Evolutionary conservation across 2,113 vertebrate species (phyloP).

Genomic region (Plecotus auritus): DNA sequence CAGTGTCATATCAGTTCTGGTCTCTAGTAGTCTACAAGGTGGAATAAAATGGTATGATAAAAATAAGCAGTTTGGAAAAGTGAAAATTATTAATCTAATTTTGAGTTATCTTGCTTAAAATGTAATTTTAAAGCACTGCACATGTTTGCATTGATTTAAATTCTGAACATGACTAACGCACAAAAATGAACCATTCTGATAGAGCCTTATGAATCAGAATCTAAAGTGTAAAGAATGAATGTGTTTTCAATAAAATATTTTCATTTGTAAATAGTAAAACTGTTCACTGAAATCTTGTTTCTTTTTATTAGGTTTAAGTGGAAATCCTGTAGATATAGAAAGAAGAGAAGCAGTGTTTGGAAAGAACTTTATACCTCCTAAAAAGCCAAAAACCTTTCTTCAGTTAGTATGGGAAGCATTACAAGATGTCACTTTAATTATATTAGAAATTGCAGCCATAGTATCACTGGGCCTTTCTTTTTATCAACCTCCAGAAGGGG

Average conservation of each 20-base stretch:
- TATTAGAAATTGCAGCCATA: slow-evolving; percentile 99
- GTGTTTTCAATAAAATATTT: slow-evolving; percentile 36
- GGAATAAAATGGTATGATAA: not conserved
- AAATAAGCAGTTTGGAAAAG: not conserved
- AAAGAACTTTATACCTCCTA: slow-evolving; percentile 98
- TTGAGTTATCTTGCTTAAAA: not conserved
- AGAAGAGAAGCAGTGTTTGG: slow-evolving; percentile 96
- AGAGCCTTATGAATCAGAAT: slow-evolving; percentile 15
- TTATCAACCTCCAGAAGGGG: slow-evolving; percentile 94
- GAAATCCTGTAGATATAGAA: slow-evolving; percentile 94
- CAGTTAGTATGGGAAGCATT: slow-evolving; percentile 99
- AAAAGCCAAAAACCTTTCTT: slow-evolving; percentile 99
- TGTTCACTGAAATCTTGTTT: slow-evolving; percentile 52
- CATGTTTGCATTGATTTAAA: not conserved
- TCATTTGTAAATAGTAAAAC: slow-evolving; percentile 57
- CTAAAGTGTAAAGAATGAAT: not conserved
- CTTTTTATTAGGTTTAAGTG: slow-evolving; percentile 91
- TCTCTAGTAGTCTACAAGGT: not conserved
- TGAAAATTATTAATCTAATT: not conserved
- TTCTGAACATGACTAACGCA: not conserved
- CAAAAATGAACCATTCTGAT: not conserved
- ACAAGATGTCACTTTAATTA: slow-evolving; percentile 99
- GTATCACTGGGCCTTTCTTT: slow-evolving; percentile 99
- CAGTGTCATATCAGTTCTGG: not conserved
- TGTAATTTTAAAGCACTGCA: not conserved